Evolutionary conservation across 2,113 vertebrate species (phyloP).

Genomic region (Megalops atlanticus): DNA sequence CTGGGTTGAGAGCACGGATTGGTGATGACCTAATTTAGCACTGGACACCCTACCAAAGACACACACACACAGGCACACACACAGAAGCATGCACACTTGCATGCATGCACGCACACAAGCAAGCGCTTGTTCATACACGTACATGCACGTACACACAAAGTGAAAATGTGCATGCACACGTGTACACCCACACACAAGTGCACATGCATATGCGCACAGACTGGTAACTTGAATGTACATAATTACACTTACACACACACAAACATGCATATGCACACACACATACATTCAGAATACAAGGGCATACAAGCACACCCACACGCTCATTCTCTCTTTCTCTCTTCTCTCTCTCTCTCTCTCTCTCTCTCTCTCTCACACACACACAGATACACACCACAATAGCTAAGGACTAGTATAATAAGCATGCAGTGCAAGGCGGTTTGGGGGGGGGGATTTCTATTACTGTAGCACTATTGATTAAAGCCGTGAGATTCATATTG

Average conservation of each 20-base stretch:
- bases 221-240: not conserved
- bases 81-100: conserved; percentile 27
- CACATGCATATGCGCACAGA: not conserved
- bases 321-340: too few species aligned
- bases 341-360: not conserved
- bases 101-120: conserved; percentile 19
- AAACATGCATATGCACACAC: conserved; percentile 47
- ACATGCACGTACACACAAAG: conserved; percentile 9
- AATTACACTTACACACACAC: not conserved
- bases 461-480: conserved; percentile 9
- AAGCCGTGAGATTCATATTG: conserved; percentile 65
- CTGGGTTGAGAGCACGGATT: conserved; percentile 62
- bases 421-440: not conserved
- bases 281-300: not conserved
- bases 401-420: not conserved
- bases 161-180: not conserved
- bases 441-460: conserved; percentile 10
- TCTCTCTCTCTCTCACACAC: not conserved
- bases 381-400: conserved; percentile 4
- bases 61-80: not conserved
- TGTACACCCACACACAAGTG: not conserved
- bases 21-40: conserved; percentile 73
- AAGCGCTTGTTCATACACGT: conserved; percentile 29
- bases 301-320: not conserved
- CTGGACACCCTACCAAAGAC: conserved; percentile 68